Evolutionary conservation across 2,888 invertebrate species (phyloP).

Genomic region (Morpho achilles): DNA sequence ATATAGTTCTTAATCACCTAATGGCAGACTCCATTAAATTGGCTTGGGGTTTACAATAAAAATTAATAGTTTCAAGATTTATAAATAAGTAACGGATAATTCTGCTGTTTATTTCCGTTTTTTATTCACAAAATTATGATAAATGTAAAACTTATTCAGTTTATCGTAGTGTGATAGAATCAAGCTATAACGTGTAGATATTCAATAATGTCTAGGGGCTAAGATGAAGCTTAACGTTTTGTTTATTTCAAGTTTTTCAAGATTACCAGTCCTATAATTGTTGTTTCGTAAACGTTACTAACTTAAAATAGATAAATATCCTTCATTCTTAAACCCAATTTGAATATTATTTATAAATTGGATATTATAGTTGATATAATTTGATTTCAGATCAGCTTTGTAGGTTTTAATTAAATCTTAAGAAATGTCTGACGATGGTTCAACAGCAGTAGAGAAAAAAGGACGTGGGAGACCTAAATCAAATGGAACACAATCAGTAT

Average conservation of each 20-base stretch:
- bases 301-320: no score
- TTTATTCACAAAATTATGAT: background rate
- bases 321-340: no score
- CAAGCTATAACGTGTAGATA: background rate
- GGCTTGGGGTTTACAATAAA: slow-evolving; percentile 39
- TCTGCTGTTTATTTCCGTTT: background rate
- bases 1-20: slow-evolving; percentile 33
- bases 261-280: no score
- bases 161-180: background rate
- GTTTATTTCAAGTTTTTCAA: slow-evolving; percentile 10
- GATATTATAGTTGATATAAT: slow-evolving; percentile 5
- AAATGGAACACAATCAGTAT: slow-evolving; percentile 70
- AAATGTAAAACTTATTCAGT: background rate
- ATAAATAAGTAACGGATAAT: background rate
- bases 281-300: no score
- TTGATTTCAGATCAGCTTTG: slow-evolving; percentile 43
- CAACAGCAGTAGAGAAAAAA: slow-evolving; percentile 74
- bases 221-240: no score
- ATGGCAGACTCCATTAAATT: slow-evolving; percentile 63
- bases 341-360: background rate
- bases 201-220: slow-evolving; percentile 10
- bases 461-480: slow-evolving; percentile 74
- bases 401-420: slow-evolving; percentile 38
- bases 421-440: slow-evolving; percentile 76
- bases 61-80: slow-evolving; percentile 10